phyloP scores from a whole-genome alignment of 2,888 invertebrate genomes.

The Coremacera marginata region DNA sequence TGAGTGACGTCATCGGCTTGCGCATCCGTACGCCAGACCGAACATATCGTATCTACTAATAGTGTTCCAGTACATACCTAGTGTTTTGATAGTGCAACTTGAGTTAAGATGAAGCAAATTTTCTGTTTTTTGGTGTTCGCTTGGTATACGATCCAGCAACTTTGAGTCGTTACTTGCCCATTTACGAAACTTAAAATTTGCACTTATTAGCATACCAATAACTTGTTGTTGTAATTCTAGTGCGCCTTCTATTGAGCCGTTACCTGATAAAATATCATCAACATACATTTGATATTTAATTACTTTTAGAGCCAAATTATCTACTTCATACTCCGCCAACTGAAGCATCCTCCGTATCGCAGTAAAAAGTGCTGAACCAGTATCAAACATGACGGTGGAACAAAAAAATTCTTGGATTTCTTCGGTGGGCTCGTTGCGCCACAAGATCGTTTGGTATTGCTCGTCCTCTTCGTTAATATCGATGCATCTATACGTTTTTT shows the following conservation, averaged over 20 bases:
- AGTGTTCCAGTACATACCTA: slow-evolving; percentile 42
- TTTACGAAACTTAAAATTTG: not conserved
- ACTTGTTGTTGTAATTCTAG: not conserved
- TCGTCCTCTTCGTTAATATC: slow-evolving; percentile 31
- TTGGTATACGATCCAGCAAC: slow-evolving; percentile 25
- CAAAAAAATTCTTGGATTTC: slow-evolving; percentile 14
- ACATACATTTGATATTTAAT: too few species aligned
- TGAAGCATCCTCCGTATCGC: slow-evolving; percentile 29
- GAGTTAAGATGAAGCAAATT: not conserved
- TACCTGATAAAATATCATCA: slow-evolving; percentile 26
- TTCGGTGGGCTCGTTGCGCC: not conserved
- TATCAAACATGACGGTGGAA: slow-evolving; percentile 24
- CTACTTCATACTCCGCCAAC: slow-evolving; percentile 22
- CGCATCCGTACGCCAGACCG: too few species aligned
- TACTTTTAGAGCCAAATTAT: not conserved
- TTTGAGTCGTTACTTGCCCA: slow-evolving; percentile 1
- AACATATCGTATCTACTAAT: too few species aligned
- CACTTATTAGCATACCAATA: slow-evolving; percentile 1
- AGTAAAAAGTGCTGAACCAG: slow-evolving; percentile 16
- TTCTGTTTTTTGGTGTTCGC: too few species aligned
- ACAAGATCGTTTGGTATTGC: slow-evolving; percentile 36
- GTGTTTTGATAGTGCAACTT: slow-evolving; percentile 18
- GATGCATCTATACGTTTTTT: slow-evolving; percentile 43
- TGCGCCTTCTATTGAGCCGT: not conserved
- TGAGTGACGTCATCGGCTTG: too few species aligned